Percentiles rank a stretch among this genome's conserved stretches.
Evolutionary conservation across 2,888 invertebrate species (phyloP).

Genomic region (Selenia dentaria): DNA sequence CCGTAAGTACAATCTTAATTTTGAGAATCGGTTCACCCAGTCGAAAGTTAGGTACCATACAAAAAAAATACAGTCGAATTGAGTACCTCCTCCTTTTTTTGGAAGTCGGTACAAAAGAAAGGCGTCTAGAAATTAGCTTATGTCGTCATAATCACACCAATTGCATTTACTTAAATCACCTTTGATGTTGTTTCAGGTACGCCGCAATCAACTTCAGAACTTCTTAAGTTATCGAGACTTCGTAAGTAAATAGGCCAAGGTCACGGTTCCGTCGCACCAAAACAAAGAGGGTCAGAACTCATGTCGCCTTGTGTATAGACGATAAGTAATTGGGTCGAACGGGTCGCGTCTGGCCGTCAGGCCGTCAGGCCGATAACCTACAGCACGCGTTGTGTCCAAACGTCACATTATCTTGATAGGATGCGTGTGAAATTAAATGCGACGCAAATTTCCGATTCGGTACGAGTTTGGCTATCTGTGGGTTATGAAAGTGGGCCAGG

Average conservation of each 20-base stretch:
- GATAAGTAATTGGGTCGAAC: slow-evolving; percentile 76
- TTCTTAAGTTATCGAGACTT: not conserved
- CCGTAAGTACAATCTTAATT: too few species aligned
- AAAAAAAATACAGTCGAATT: too few species aligned
- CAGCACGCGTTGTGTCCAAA: slow-evolving; percentile 51
- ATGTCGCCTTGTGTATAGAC: slow-evolving; percentile 46
- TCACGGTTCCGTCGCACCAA: slow-evolving; percentile 39
- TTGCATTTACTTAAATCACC: not conserved
- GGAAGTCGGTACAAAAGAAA: too few species aligned
- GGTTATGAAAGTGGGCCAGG: not conserved
- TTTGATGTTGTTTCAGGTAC: slow-evolving; percentile 18
- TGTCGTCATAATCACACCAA: too few species aligned
- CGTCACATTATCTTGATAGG: slow-evolving; percentile 44
- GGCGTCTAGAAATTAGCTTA: too few species aligned
- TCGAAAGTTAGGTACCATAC: too few species aligned
- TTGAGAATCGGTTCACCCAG: too few species aligned
- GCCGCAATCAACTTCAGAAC: not conserved
- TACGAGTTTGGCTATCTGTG: not conserved
- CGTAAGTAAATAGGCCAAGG: slow-evolving; percentile 45
- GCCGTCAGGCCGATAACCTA: slow-evolving; percentile 67
- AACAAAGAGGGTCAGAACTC: slow-evolving; percentile 46
- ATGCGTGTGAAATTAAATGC: slow-evolving; percentile 19
- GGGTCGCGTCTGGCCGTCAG: slow-evolving; percentile 72
- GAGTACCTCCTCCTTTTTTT: too few species aligned
- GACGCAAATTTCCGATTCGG: slow-evolving; percentile 12